Evolutionary conservation across 2,888 invertebrate species (phyloP).

Genomic region (Nymphalis polychloros): DNA sequence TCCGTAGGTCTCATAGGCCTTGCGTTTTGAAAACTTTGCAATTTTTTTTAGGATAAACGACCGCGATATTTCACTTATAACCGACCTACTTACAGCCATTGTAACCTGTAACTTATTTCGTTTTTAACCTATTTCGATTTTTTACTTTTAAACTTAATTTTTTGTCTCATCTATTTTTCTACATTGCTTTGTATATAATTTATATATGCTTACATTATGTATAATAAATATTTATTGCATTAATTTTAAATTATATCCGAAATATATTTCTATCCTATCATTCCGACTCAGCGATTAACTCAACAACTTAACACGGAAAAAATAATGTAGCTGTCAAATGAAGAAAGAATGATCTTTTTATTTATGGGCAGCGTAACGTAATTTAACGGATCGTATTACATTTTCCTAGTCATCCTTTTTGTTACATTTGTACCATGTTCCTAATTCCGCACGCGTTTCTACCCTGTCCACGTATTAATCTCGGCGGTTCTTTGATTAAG

Average conservation of each 20-base stretch:
- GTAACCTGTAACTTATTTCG: slow-evolving; percentile 33
- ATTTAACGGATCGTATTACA: slow-evolving; percentile 26
- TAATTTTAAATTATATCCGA: too few species aligned
- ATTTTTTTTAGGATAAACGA: slow-evolving; percentile 49
- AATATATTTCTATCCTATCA: slow-evolving; percentile 6
- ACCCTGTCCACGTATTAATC: slow-evolving; percentile 74
- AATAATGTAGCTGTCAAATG: slow-evolving; percentile 25
- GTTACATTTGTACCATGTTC: slow-evolving; percentile 38
- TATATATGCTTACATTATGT: too few species aligned
- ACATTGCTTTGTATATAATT: too few species aligned
- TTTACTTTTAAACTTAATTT: background rate
- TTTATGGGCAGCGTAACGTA: slow-evolving; percentile 23
- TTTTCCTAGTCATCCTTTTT: slow-evolving; percentile 28
- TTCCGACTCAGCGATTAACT: slow-evolving; percentile 11
- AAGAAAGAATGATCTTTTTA: slow-evolving; percentile 25
- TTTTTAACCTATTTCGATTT: slow-evolving; percentile 20
- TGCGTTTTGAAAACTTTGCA: slow-evolving; percentile 64
- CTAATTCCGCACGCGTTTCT: slow-evolving; percentile 45
- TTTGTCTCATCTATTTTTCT: too few species aligned
- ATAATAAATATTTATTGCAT: too few species aligned
- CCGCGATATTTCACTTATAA: slow-evolving; percentile 68
- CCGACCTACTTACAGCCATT: slow-evolving; percentile 47
- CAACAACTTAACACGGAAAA: slow-evolving; percentile 14
- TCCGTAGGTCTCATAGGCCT: slow-evolving; percentile 64
- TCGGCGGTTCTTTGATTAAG: slow-evolving; percentile 76